Evolutionary conservation across 2,113 vertebrate genomes (phyloP).

Genomic region (Daphoenositta chrysoptera): DNA sequence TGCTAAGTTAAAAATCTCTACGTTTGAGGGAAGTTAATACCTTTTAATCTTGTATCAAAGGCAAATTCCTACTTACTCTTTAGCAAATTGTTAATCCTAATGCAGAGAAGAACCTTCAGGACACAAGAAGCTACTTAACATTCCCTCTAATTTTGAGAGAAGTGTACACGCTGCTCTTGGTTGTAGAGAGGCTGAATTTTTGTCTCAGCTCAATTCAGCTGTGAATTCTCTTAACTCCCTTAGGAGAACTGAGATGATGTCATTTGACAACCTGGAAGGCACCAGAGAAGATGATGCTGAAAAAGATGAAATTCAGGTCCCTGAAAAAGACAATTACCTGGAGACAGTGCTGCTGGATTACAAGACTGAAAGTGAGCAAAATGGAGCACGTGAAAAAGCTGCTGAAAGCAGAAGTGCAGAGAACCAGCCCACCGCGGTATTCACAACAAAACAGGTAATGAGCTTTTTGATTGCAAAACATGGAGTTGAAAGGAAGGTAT

Average conservation of each 20-base stretch:
- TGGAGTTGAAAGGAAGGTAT: neutral
- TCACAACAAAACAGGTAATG: neutral
- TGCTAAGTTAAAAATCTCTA: neutral
- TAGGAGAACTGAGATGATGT: neutral
- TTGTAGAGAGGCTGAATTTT: neutral
- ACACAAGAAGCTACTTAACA: neutral
- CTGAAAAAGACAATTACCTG: neutral
- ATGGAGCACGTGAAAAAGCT: neutral
- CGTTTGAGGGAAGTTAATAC: neutral
- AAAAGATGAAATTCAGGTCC: neutral
- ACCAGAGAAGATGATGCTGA: neutral
- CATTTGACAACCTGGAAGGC: neutral
- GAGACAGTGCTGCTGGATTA: neutral
- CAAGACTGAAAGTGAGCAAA: neutral
- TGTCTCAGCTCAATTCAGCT: neutral
- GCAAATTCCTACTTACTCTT: neutral
- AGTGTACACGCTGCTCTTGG: rapidly evolving
- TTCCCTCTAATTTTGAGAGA: neutral
- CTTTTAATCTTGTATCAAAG: neutral
- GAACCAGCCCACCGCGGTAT: neutral
- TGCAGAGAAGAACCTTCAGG: neutral
- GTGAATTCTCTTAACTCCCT: neutral
- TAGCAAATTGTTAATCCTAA: neutral
- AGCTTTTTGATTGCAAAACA: neutral
- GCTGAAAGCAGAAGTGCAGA: neutral